A percentile compares a stretch with the other conserved stretches of the same genome.
These are phyloP conservation scores for Paradisaea rubra DNA, from an alignment of 2,113 vertebrate species.

Conservation along the genomic window DNA sequence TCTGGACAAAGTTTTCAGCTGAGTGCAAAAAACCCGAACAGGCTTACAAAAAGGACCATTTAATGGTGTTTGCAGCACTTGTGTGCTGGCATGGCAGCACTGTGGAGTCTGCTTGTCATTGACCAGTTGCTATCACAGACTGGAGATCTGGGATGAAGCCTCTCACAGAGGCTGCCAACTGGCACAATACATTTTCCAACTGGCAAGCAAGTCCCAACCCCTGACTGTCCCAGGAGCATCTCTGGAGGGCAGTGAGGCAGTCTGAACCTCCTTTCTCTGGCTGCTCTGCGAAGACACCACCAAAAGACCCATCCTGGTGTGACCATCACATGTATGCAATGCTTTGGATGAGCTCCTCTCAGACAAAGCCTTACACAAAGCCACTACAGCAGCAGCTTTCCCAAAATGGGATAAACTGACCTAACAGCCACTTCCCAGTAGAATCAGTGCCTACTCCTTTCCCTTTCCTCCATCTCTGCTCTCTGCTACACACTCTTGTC, in stretches of 20 bases:
- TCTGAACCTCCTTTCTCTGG: not conserved
- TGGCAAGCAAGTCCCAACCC: not conserved
- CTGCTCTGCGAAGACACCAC: not conserved
- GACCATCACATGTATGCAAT: not conserved
- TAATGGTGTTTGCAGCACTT: not conserved
- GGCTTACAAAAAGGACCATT: not conserved
- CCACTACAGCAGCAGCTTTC: not conserved
- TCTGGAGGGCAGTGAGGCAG: not conserved
- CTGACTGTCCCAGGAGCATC: not conserved
- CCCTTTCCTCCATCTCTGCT: not conserved
- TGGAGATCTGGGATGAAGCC: not conserved
- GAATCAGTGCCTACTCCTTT: not conserved
- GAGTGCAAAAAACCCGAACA: not conserved
- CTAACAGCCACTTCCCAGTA: not conserved
- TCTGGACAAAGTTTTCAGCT: not conserved
- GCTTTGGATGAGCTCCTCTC: not conserved
- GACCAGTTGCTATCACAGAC: not conserved
- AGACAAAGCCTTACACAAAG: not conserved
- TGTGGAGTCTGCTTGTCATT: not conserved
- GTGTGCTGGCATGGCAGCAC: not conserved
- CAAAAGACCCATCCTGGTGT: not conserved
- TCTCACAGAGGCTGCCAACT: not conserved
- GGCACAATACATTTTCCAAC: not conserved
- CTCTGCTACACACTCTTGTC: not conserved
- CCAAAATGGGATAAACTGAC: not conserved